Evolutionary conservation across 2,888 invertebrate genomes (phyloP).

Genomic region (Ophraella communa): DNA sequence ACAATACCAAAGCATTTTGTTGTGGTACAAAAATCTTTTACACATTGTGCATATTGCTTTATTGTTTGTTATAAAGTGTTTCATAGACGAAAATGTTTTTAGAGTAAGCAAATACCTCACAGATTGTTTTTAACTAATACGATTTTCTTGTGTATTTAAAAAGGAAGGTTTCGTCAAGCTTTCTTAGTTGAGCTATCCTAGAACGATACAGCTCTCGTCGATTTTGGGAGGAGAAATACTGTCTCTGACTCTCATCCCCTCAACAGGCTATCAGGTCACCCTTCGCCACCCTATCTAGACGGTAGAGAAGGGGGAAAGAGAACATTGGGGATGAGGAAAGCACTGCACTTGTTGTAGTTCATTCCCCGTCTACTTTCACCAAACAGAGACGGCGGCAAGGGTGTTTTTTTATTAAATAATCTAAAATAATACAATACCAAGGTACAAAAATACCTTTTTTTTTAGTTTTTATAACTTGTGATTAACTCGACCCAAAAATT

Average conservation of each 20-base stretch:
- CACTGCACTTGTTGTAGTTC: constrained; percentile 37
- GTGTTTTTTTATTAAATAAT: not conserved
- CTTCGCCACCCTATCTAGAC: constrained; percentile 27
- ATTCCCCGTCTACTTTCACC: constrained; percentile 32
- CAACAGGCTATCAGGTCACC: constrained; percentile 19
- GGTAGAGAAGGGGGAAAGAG: constrained; percentile 9
- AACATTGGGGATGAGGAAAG: constrained; percentile 17
- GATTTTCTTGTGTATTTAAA: not conserved
- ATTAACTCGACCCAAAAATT: too few relatives aligned
- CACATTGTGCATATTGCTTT: too few relatives aligned
- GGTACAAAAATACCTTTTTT: too few relatives aligned
- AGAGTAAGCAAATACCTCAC: not conserved
- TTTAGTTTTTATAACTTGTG: too few relatives aligned
- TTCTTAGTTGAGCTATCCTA: not conserved
- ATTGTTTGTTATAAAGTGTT: too few relatives aligned
- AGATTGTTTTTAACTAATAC: not conserved
- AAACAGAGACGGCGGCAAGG: constrained; percentile 5
- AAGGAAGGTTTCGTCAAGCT: not conserved
- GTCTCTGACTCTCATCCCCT: constrained; percentile 12
- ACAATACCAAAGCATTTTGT: too few relatives aligned
- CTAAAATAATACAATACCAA: too few relatives aligned
- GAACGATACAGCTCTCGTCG: not conserved
- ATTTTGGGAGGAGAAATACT: constrained; percentile 1
- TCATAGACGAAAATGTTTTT: too few relatives aligned
- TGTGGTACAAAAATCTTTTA: too few relatives aligned